phyloP scores from a whole-genome alignment of 2,888 invertebrate species.

The Phymatocera aterrima region DNA sequence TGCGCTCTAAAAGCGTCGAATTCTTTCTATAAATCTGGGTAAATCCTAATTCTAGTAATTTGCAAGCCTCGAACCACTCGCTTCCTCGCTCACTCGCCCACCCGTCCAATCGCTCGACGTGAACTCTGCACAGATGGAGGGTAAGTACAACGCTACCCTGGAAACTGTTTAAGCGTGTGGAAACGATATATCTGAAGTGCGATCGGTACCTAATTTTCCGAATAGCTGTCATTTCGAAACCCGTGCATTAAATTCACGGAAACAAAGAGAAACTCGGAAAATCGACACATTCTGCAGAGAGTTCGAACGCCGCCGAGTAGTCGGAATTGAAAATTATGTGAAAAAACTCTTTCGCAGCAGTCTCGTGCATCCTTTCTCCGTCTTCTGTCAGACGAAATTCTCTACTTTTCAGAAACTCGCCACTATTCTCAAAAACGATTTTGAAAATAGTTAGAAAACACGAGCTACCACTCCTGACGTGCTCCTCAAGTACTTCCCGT shows the following conservation, averaged over 20 bases:
- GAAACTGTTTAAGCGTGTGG: conserved; percentile 31
- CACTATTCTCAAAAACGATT: no score
- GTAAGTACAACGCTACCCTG: conserved; percentile 25
- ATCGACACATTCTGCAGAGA: neutral
- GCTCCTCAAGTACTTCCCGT: no score
- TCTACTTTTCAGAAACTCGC: no score
- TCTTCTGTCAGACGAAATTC: no score
- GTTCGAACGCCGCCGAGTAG: no score
- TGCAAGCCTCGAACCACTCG: conserved; percentile 13
- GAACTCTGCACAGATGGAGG: conserved; percentile 25
- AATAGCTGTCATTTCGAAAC: neutral
- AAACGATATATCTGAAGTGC: conserved; percentile 11
- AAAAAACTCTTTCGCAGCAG: no score
- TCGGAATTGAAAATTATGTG: neutral
- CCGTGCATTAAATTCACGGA: neutral
- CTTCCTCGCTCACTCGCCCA: neutral
- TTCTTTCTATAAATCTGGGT: conserved; percentile 42
- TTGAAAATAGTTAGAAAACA: no score
- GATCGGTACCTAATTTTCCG: neutral
- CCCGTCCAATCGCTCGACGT: conserved; percentile 23
- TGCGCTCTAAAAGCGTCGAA: conserved; percentile 32
- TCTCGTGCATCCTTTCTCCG: no score
- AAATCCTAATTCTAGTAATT: conserved; percentile 46
- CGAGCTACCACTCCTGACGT: no score
- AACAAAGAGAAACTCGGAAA: no score